phyloP scores from a whole-genome alignment of 2,888 invertebrate species.

The Alviniconcha strummeri region DNA sequence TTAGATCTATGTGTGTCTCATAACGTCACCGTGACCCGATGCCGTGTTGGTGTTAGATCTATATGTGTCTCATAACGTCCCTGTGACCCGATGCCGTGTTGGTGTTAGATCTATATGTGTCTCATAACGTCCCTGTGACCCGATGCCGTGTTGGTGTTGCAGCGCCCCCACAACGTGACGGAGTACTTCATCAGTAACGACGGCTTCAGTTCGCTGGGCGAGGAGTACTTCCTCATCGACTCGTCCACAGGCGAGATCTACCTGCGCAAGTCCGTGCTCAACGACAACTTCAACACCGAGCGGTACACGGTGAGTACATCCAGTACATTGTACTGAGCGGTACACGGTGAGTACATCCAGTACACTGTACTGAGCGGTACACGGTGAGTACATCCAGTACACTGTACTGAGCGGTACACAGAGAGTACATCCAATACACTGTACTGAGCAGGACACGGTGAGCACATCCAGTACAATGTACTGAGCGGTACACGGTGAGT shows the following conservation, averaged over 20 bases:
- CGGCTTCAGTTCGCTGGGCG: constrained; percentile 43
- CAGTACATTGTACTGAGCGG: neutral
- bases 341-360: neutral
- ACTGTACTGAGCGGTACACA: neutral
- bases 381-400: too few relatives aligned
- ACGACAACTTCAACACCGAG: constrained; percentile 42
- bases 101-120: too few relatives aligned
- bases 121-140: neutral
- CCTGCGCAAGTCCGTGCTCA: constrained; percentile 53
- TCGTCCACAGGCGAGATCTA: constrained; percentile 51
- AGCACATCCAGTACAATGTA: neutral
- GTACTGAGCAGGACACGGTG: neutral
- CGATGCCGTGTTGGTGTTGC: constrained; percentile 23
- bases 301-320: constrained; percentile 17
- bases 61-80: too few relatives aligned
- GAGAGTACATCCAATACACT: too few relatives aligned
- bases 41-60: too few relatives aligned
- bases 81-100: too few relatives aligned
- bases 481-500: constrained; percentile 19
- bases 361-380: too few relatives aligned
- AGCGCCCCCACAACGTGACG: constrained; percentile 59
- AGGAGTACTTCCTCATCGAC: constrained; percentile 58
- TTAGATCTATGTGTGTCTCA: too few relatives aligned
- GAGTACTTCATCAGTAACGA: constrained; percentile 46
- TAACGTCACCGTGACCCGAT: too few relatives aligned